Evolutionary conservation across 2,113 vertebrate species (phyloP), one percentile per base, ranked within the genome.

Genomic region (Synodontis membranacea): DNA sequence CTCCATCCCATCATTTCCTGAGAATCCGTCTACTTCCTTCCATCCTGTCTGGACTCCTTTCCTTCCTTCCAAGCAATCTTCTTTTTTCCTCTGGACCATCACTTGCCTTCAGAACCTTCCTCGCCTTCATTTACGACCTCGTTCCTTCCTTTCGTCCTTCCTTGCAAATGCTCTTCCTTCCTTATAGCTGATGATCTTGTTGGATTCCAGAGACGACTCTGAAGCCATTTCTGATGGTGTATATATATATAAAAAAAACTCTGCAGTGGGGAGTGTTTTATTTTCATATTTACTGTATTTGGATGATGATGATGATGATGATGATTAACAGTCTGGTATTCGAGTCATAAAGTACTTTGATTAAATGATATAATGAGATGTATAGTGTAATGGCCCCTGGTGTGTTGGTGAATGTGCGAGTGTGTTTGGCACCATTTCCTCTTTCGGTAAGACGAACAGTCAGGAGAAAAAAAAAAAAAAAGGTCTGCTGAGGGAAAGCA

Each of bases 401-500:
- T 5, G 37, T 4, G 37, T 6, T 28, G 48, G 23, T 52, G 82
- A 62, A n/a, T 14, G 28, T 7, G 6, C 44, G 19, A 21, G 42
- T 4, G 10, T 78, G 68, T 76, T 34, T 84, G 84, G 72, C 84
- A 50, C 17, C 5, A 2, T 23, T 78, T 46, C 14, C 58, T 79
- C 14, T 66, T 62, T 48, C 3, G 8, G 14, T 1, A 46, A 60
- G 37, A 23, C 5, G 37, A 46, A 42, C n/a, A 31, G n/a, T 85
- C 72, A 50, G 74, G 72, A 76, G 42, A 14, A 11, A 60, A 58
- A 31, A 46, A 54, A 76, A n/a, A 14, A 11, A 60, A 58, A 31
- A 46, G 6, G 25, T 9, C 72, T 28, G 54, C 72, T 28, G 72
- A 85, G 17, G 5, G 64, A 83, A 85, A 78, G 42, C 84, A 79